phyloP scores from a whole-genome alignment of 2,113 vertebrate genomes.

The Peromyscus leucopus region DNA sequence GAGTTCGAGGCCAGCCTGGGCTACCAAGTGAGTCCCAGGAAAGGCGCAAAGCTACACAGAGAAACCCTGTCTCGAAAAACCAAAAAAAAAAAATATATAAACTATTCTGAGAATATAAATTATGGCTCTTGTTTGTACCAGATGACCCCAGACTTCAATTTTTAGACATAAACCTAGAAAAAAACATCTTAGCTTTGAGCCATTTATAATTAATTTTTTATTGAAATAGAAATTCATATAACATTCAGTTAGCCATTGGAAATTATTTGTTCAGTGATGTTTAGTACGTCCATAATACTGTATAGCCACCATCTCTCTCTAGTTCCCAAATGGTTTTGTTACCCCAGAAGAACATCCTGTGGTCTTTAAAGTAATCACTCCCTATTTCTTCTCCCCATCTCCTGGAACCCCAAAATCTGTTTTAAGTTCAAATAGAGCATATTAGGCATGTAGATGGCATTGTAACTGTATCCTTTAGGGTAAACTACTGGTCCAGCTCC shows the following conservation, averaged over 20 bases:
- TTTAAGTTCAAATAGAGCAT: slow-evolving; percentile 24
- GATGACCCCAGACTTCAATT: neutral
- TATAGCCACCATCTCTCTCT: neutral
- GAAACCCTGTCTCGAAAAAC: too few species aligned
- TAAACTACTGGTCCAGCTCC: neutral
- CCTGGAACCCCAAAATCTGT: neutral
- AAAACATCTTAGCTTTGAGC: neutral
- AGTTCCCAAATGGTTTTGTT: neutral
- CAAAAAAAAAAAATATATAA: too few species aligned
- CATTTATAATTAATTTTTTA: neutral
- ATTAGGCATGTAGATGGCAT: neutral
- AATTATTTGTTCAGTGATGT: neutral
- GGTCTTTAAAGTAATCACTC: neutral
- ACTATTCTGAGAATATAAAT: slow-evolving; percentile 7
- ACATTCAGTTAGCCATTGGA: neutral
- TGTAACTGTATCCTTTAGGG: neutral
- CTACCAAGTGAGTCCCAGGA: too few species aligned
- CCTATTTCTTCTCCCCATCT: neutral
- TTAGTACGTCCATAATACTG: neutral
- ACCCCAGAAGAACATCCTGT: neutral
- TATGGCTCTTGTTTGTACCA: neutral
- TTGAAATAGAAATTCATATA: neutral
- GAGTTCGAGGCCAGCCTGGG: too few species aligned
- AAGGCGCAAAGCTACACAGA: too few species aligned
- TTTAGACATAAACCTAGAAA: neutral